phyloP scores from a whole-genome alignment of 1,140 invertebrate genomes.

The Diachasma alloeum region DNA sequence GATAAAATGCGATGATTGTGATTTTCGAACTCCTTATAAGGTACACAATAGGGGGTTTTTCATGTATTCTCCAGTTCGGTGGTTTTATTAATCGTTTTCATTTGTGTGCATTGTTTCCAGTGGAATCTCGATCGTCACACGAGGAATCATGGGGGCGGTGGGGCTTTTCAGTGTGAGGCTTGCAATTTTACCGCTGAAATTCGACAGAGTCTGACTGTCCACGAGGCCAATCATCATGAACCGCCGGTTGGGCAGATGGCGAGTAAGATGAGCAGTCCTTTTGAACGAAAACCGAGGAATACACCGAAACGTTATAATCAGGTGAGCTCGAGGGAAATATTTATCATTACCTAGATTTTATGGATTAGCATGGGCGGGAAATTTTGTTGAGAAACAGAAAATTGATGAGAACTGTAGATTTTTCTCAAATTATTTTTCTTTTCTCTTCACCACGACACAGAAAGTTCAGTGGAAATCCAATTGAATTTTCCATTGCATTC shows the following conservation, averaged over 20 bases:
- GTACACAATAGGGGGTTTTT: conserved; percentile 32
- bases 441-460: too few species aligned
- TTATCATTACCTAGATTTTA: not conserved
- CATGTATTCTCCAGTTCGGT: not conserved
- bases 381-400: too few species aligned
- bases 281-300: conserved; percentile 63
- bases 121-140: conserved; percentile 94
- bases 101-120: conserved; percentile 33
- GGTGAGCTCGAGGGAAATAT: conserved; percentile 36
- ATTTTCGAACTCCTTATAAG: conserved; percentile 91
- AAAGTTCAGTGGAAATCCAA: too few species aligned
- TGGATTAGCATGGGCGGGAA: too few species aligned
- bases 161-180: conserved; percentile 82
- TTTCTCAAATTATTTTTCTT: too few species aligned
- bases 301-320: conserved; percentile 62
- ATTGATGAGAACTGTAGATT: too few species aligned
- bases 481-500: too few species aligned
- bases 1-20: conserved; percentile 92
- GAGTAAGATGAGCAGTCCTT: conserved; percentile 57
- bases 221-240: conserved; percentile 89
- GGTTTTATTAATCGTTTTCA: not conserved
- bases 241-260: conserved; percentile 73
- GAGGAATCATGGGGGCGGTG: conserved; percentile 86
- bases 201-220: conserved; percentile 90
- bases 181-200: conserved; percentile 94